Percentiles rank a stretch among this genome's conserved stretches.
Conservation (phyloP, 2,888 invertebrate species). For the Oligia fasciuncula region DNA sequence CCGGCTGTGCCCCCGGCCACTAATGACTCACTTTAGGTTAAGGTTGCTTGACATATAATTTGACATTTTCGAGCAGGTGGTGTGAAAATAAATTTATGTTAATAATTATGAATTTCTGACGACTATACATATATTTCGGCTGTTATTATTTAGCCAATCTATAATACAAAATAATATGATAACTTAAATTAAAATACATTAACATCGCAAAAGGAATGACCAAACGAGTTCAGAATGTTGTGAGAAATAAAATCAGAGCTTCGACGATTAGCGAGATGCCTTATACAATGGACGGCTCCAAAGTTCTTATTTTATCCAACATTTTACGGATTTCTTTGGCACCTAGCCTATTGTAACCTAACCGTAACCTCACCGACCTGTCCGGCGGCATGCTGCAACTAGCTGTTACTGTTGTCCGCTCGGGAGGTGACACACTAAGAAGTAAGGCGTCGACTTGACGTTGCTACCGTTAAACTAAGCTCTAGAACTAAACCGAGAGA, state of each 20-base stretch:
- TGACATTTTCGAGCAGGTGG: too few relatives aligned
- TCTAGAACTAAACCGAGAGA: slow-evolving; percentile 57
- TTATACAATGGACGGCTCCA: slow-evolving; percentile 65
- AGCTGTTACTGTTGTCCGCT: slow-evolving; percentile 12
- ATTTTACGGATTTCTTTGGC: slow-evolving; percentile 71
- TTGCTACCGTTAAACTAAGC: slow-evolving; percentile 71
- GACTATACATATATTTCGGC: too few relatives aligned
- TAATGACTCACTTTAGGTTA: too few relatives aligned
- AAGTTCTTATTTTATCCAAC: slow-evolving; percentile 62
- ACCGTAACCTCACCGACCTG: slow-evolving; percentile 53
- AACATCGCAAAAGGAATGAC: slow-evolving; percentile 56
- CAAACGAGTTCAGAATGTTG: neutral
- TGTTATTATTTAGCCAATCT: too few relatives aligned
- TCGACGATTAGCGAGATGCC: slow-evolving; percentile 34
- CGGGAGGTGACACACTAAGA: too few relatives aligned
- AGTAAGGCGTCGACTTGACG: too few relatives aligned
- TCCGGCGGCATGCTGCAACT: slow-evolving; percentile 9
- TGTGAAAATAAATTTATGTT: too few relatives aligned
- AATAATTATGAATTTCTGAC: too few relatives aligned
- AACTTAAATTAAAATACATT: slow-evolving; percentile 64
- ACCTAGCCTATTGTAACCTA: slow-evolving; percentile 68
- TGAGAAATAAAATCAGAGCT: slow-evolving; percentile 33
- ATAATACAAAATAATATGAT: slow-evolving; percentile 73
- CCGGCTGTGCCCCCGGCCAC: too few relatives aligned
- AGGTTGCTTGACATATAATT: too few relatives aligned